Evolutionary conservation across 2,888 invertebrate species (phyloP), one percentile per base, ranked within the genome.

Genomic region (Rotaria macrura): DNA sequence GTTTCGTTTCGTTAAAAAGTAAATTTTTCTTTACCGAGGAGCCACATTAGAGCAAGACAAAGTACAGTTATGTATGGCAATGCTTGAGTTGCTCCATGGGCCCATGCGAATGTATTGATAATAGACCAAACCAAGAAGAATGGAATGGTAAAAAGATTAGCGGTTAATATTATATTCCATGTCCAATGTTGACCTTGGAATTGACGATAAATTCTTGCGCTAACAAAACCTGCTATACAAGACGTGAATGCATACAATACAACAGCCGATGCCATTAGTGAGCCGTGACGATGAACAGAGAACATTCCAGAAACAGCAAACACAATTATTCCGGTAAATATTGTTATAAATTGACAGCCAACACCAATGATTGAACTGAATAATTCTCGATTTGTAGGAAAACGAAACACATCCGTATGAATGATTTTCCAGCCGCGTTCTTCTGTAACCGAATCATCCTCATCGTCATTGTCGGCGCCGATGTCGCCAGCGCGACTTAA

Each of bases 91-190:
- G 92, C 92, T 65, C 91, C 90, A 87, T 92, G 92, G 0, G 89
- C 90, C 92, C 92, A 92, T 38, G 92, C 92, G 23, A 92, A 90
- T 14, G 91, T 89, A 88, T 92, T 92, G 85, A 91, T 90, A 43
- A 92, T 87, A 43, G 91, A 90, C 92, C 92, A 92, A 23, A 92
- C 90, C 92, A 25, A 92, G 90, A 55, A 92, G 85, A 88, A 92
- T 91, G 88, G 92, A 47, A 47, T 47, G 12, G 47, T 47, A 47
- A 47, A 47, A 47, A 47, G 47, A 47, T 47, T 47, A 9, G 7
- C 47, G 6, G 12, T 47, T 47, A 47, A 47, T 9, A 47, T 47
- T 9, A 47, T 47, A 47, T 47, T 92, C 89, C 91, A 90, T 34
- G 92, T 91, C 92, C 92, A 92, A 87, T 89, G 90, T 47, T 89